phyloP scores from a whole-genome alignment of 2,113 vertebrate species.

The Butorides virescens region DNA sequence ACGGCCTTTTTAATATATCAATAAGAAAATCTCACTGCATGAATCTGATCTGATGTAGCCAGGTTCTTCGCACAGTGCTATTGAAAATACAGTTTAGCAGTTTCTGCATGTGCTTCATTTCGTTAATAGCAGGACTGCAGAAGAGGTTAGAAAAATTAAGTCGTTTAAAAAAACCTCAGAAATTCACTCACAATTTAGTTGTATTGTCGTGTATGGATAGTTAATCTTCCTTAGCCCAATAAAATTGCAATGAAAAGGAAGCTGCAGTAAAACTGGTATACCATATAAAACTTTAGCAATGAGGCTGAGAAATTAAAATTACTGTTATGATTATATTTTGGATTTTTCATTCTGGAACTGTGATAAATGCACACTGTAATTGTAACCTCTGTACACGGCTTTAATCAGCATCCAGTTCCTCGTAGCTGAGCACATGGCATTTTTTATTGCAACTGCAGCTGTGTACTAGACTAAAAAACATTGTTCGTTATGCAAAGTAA shows the following conservation, averaged over 20 bases:
- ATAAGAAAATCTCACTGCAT: neutral
- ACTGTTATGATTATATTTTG: neutral
- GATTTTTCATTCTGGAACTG: neutral
- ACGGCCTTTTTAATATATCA: neutral
- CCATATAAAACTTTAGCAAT: neutral
- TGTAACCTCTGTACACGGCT: neutral
- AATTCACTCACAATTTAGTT: neutral
- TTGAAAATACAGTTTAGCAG: neutral
- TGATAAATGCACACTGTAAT: conserved; percentile 26
- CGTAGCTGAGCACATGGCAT: neutral
- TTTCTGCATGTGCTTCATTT: neutral
- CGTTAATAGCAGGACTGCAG: neutral
- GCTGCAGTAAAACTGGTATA: neutral
- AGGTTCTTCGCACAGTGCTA: neutral
- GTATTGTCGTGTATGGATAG: neutral
- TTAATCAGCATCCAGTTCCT: neutral
- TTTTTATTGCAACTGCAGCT: conserved; percentile 20
- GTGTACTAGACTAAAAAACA: conserved; percentile 39
- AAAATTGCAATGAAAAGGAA: neutral
- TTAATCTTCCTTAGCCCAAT: neutral
- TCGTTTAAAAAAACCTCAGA: neutral
- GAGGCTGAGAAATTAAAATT: neutral
- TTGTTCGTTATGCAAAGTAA: conserved; percentile 2
- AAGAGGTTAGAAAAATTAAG: neutral
- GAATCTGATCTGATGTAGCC: neutral